These are phyloP conservation scores for Cyprinodon brontotheroides DNA, from an alignment of 2,113 vertebrate genomes.

Conservation along the genomic window DNA sequence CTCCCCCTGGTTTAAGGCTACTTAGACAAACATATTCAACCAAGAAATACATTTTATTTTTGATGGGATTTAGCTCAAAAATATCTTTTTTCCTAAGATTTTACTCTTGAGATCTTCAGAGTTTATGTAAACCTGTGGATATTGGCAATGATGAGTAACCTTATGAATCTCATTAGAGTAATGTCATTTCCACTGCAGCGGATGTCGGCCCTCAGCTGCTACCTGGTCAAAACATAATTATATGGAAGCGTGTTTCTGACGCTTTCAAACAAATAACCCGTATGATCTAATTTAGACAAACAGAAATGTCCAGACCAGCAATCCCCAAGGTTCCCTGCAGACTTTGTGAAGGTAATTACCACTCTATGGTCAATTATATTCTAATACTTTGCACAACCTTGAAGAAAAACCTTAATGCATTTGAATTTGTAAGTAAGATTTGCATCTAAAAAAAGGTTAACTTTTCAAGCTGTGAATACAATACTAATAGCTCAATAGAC, in stretches of 20 bases:
- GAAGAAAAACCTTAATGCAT: not conserved
- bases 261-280: constrained; percentile 38
- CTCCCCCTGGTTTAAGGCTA: not conserved
- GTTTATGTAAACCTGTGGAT: constrained; percentile 4
- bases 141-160: constrained; percentile 32
- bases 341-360: constrained; percentile 15
- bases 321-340: constrained; percentile 18
- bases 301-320: constrained; percentile 16
- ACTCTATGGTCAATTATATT: not conserved
- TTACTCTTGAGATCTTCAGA: not conserved
- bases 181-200: constrained; percentile 39
- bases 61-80: not conserved
- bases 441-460: not conserved
- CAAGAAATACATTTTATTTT: not conserved
- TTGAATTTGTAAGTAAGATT: not conserved
- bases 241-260: constrained; percentile 36
- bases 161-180: constrained; percentile 45
- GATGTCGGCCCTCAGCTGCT: constrained; percentile 32
- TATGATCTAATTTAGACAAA: constrained; percentile 48
- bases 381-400: not conserved
- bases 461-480: not conserved
- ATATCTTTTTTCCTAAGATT: not conserved
- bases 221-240: constrained; percentile 49
- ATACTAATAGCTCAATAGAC: not conserved
- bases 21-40: not conserved